Conservation (phyloP, 2,113 vertebrate genomes). For the Apeltes quadracus region DNA sequence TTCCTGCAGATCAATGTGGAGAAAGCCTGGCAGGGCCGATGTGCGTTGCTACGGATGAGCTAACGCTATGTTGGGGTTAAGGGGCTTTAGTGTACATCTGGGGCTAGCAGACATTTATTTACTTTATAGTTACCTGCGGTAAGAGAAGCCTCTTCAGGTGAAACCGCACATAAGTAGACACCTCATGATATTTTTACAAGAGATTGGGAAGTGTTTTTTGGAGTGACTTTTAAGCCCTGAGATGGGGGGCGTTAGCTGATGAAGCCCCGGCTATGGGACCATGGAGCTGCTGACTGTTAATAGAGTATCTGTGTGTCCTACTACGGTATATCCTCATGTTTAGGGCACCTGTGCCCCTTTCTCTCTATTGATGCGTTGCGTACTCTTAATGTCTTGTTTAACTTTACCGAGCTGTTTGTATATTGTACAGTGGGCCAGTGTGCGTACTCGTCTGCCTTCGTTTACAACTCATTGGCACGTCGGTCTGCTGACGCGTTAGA, state of each 20-base stretch:
- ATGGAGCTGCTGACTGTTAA: slow-evolving; percentile 77
- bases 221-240: slow-evolving; percentile 42
- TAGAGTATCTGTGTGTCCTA: slow-evolving; percentile 67
- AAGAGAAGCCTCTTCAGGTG: slow-evolving; percentile 5
- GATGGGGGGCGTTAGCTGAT: slow-evolving; percentile 33
- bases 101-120: neutral
- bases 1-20: neutral
- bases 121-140: slow-evolving; percentile 20
- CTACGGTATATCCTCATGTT: slow-evolving; percentile 61
- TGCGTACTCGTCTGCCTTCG: slow-evolving; percentile 59
- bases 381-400: slow-evolving; percentile 68
- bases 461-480: slow-evolving; percentile 57
- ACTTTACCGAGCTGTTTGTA: slow-evolving; percentile 61
- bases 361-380: slow-evolving; percentile 51
- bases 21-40: neutral
- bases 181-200: slow-evolving; percentile 28
- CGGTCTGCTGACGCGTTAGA: slow-evolving; percentile 26
- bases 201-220: slow-evolving; percentile 38
- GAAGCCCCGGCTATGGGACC: slow-evolving; percentile 58
- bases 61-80: neutral
- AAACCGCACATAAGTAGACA: slow-evolving; percentile 21
- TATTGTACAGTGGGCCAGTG: slow-evolving; percentile 64
- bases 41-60: slow-evolving; percentile 2
- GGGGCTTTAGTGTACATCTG: neutral
- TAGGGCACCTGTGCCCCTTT: slow-evolving; percentile 31